Evolutionary conservation across 2,797 vertebrate genomes (phyloP).

Genomic region (Enteromius trimaculatus): DNA sequence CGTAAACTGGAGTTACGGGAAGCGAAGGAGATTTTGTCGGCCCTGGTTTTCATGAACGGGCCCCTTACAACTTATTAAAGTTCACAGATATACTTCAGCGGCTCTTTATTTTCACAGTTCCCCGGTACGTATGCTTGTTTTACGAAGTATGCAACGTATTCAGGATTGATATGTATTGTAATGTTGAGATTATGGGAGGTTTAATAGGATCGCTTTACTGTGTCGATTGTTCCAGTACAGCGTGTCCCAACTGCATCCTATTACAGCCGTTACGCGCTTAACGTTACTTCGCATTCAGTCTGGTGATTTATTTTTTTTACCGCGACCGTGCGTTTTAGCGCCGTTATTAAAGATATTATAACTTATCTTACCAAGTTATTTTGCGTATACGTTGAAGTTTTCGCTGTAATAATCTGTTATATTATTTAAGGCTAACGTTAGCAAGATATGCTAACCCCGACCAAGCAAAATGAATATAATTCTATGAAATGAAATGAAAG

Average conservation of each 20-base stretch:
- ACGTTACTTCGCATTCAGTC: neutral
- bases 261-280: neutral
- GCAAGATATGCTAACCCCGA: slow-evolving; percentile 14
- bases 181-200: neutral
- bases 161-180: neutral
- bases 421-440: slow-evolving; percentile 13
- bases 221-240: slow-evolving; percentile 46
- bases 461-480: neutral
- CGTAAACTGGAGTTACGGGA: slow-evolving; percentile 46
- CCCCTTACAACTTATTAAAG: slow-evolving; percentile 56
- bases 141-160: neutral
- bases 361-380: neutral
- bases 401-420: neutral
- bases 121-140: slow-evolving; percentile 15
- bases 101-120: neutral
- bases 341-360: neutral
- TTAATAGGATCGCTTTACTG: slow-evolving; percentile 8
- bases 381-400: neutral
- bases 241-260: slow-evolving; percentile 42
- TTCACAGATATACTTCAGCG: slow-evolving; percentile 40
- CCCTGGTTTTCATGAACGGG: slow-evolving; percentile 52
- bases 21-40: slow-evolving; percentile 59
- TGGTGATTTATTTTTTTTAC: neutral
- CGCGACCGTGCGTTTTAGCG: neutral
- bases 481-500: neutral